These are phyloP conservation scores for Temnothorax unifasciatus DNA, from an alignment of 2,888 invertebrate species.

Conservation along the genomic window DNA sequence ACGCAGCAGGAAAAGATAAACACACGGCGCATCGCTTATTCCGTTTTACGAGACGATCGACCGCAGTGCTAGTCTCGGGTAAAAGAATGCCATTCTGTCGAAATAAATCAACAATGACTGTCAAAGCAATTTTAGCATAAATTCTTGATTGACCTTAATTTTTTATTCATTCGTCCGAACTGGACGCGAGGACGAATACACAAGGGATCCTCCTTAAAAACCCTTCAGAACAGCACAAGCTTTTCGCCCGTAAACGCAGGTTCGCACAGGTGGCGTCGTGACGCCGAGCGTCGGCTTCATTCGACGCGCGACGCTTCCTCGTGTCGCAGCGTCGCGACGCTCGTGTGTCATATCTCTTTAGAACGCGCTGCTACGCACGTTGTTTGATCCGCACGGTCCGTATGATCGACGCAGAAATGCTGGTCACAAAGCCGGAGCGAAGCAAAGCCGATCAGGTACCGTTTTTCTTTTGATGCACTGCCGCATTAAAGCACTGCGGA, in stretches of 20 bases:
- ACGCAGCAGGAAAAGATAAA: neutral
- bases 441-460: conserved; percentile 27
- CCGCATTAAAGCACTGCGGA: neutral
- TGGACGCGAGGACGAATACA: neutral
- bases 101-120: neutral
- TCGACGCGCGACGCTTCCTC: conserved; percentile 78
- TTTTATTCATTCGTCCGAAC: conserved; percentile 2
- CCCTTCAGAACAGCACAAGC: neutral
- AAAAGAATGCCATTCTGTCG: conserved; percentile 17
- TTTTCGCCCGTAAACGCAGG: conserved; percentile 23
- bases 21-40: conserved; percentile 30
- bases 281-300: conserved; percentile 75
- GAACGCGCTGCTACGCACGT: neutral
- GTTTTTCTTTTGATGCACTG: neutral
- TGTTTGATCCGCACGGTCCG: neutral
- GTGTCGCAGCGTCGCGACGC: conserved; percentile 66
- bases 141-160: conserved; percentile 31
- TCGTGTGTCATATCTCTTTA: neutral
- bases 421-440: neutral
- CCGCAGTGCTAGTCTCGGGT: neutral
- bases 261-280: conserved; percentile 76
- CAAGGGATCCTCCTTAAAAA: neutral
- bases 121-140: neutral
- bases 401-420: neutral
- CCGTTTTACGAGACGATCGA: conserved; percentile 34